phyloP scores from a whole-genome alignment of 35 echinoderm and acorn worm species.

The Amphiura filiformis region DNA sequence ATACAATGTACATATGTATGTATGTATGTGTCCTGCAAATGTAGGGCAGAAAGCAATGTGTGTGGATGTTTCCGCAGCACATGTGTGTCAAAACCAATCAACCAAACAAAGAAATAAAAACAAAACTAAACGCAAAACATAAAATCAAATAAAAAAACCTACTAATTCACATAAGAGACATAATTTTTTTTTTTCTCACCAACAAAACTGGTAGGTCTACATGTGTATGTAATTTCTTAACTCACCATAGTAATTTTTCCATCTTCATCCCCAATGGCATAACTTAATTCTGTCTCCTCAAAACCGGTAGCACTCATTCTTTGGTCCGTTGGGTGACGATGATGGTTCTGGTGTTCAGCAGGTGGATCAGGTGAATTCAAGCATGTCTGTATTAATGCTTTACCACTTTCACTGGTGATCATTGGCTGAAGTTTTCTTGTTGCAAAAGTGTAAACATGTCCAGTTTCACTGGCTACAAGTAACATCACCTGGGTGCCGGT shows the following conservation, averaged over 20 bases:
- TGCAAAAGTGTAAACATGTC: slow-evolving; percentile 98
- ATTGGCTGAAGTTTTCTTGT: slow-evolving; percentile 97
- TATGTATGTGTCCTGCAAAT: too few relatives aligned
- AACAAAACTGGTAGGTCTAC: too few relatives aligned
- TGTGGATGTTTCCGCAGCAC: too few relatives aligned
- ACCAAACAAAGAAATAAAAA: too few relatives aligned
- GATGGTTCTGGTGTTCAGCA: slow-evolving; percentile 28
- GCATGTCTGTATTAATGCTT: slow-evolving; percentile 96
- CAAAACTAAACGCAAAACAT: too few relatives aligned
- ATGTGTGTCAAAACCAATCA: too few relatives aligned
- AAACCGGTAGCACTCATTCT: slow-evolving; percentile 98
- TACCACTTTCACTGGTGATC: slow-evolving; percentile 99
- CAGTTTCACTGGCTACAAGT: slow-evolving; percentile 95
- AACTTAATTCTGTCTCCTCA: slow-evolving; percentile 94
- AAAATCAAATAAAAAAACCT: too few relatives aligned
- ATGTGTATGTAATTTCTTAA: too few relatives aligned
- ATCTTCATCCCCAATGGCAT: slow-evolving; percentile 86
- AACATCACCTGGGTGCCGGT: slow-evolving; percentile 99
- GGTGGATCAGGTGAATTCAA: slow-evolving; percentile 94
- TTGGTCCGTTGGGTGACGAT: slow-evolving; percentile 58
- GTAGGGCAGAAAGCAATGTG: too few relatives aligned
- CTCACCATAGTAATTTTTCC: neutral
- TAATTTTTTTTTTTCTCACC: too few relatives aligned
- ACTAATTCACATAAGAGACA: too few relatives aligned
- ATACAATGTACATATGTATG: too few relatives aligned